Percentiles rank a stretch among this genome's conserved stretches.
Evolutionary conservation across 30 jellyfish, hydroid and myxozoan species (phyloP).

Genomic region (Cassiopea xamachana): DNA sequence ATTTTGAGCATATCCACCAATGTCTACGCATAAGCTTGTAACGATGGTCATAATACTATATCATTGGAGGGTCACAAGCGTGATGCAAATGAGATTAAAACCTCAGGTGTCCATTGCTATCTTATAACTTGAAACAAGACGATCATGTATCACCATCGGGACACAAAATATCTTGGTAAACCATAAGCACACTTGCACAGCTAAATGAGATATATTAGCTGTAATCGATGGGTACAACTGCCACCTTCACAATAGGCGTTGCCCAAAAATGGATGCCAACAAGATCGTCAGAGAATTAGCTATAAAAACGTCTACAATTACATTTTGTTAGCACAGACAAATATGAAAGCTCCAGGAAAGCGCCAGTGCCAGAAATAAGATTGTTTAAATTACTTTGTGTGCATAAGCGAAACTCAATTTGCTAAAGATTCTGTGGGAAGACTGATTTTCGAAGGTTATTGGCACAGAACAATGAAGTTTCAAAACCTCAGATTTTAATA

Average conservation of each 20-base stretch:
- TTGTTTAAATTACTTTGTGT: background rate
- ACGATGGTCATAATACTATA: too few species aligned
- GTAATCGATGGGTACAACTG: background rate
- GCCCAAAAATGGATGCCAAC: background rate
- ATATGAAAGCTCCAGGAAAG: background rate
- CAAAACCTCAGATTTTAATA: too few species aligned
- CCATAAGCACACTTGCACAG: background rate
- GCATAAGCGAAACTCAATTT: background rate
- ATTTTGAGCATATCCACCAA: too few species aligned
- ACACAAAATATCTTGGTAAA: background rate
- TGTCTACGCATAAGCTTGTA: too few species aligned
- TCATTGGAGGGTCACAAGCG: too few species aligned
- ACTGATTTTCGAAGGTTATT: background rate
- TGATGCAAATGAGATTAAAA: background rate
- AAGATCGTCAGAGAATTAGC: background rate
- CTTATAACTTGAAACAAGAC: background rate
- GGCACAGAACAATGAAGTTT: too few species aligned
- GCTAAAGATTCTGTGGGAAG: background rate
- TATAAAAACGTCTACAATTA: slow-evolving; percentile 2
- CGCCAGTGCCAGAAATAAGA: background rate
- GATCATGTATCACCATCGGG: background rate
- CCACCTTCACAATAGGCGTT: background rate
- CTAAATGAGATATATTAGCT: background rate
- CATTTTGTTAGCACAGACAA: background rate
- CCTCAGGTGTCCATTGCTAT: background rate